These are phyloP conservation scores for Drosophila ficusphila DNA, from an alignment of 1,140 invertebrate genomes.

Conservation along the genomic window DNA sequence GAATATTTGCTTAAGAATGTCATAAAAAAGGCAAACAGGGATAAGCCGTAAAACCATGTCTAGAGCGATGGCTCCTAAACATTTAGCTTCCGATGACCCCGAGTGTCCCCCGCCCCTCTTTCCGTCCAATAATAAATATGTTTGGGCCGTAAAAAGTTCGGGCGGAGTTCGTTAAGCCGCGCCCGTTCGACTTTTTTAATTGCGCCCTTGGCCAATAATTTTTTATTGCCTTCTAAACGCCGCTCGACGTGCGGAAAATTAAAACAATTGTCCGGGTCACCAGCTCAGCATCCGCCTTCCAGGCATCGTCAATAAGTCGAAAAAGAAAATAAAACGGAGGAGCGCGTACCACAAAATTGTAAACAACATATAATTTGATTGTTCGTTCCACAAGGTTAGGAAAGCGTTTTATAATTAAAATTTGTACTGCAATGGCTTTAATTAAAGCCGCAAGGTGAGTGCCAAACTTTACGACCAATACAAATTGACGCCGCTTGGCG, in stretches of 20 bases:
- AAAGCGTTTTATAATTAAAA: slow-evolving; percentile 70
- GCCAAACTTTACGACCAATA: slow-evolving; percentile 59
- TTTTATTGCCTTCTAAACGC: slow-evolving; percentile 74
- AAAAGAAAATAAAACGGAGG: slow-evolving; percentile 56
- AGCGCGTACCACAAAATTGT: slow-evolving; percentile 61
- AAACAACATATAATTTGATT: slow-evolving; percentile 66
- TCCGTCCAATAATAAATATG: slow-evolving; percentile 64
- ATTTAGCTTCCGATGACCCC: slow-evolving; percentile 6
- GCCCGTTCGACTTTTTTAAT: slow-evolving; percentile 75
- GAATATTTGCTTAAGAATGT: slow-evolving; percentile 73
- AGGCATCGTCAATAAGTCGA: slow-evolving; percentile 50
- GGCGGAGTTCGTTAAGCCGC: slow-evolving; percentile 37
- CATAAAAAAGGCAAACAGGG: slow-evolving; percentile 45
- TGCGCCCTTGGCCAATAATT: slow-evolving; percentile 68
- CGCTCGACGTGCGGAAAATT: slow-evolving; percentile 41
- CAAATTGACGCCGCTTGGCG: slow-evolving; percentile 36
- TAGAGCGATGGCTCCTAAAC: slow-evolving; percentile 41
- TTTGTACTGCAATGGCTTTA: slow-evolving; percentile 71
- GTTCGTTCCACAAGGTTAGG: background rate
- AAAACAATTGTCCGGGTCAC: slow-evolving; percentile 69
- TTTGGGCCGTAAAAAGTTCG: slow-evolving; percentile 64
- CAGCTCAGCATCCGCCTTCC: background rate
- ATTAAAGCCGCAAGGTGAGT: slow-evolving; percentile 70
- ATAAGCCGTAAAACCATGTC: slow-evolving; percentile 59
- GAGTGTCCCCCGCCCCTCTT: slow-evolving; percentile 4